Evolutionary conservation across 2,113 vertebrate species (phyloP).

Genomic region (Anseranas semipalmata): DNA sequence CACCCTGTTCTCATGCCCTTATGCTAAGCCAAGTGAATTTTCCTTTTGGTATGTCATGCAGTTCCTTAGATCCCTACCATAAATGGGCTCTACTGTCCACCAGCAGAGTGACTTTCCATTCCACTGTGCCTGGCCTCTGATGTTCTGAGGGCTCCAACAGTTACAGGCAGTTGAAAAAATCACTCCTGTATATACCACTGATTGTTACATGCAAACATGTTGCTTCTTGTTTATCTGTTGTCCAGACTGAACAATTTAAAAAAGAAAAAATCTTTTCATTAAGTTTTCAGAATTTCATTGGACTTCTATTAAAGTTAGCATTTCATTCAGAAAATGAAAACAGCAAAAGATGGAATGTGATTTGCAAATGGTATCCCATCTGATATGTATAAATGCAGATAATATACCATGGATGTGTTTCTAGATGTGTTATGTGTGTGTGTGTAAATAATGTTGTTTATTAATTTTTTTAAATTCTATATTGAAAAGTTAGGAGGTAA

Average conservation of each 20-base stretch:
- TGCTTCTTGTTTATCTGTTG: neutral
- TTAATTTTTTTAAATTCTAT: neutral
- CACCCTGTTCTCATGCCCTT: neutral
- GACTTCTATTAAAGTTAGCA: neutral
- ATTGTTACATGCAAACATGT: neutral
- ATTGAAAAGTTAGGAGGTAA: neutral
- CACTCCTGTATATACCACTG: neutral
- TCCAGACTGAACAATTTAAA: neutral
- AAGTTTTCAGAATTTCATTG: neutral
- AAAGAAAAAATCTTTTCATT: neutral
- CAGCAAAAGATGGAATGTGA: neutral
- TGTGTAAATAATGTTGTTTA: neutral
- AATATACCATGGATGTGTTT: neutral
- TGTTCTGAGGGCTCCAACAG: neutral
- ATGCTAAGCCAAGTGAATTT: conserved; percentile 9
- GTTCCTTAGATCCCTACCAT: neutral
- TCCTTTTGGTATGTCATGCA: neutral
- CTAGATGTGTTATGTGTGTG: no score
- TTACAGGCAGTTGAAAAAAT: neutral
- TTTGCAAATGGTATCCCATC: neutral
- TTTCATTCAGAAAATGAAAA: neutral
- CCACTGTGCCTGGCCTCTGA: neutral
- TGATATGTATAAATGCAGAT: neutral
- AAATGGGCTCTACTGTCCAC: neutral
- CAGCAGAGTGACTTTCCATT: neutral